Percentiles rank a stretch among this genome's conserved stretches.
phyloP scores from a whole-genome alignment of 2,113 vertebrate species.

The Sylvilagus bachmani region DNA sequence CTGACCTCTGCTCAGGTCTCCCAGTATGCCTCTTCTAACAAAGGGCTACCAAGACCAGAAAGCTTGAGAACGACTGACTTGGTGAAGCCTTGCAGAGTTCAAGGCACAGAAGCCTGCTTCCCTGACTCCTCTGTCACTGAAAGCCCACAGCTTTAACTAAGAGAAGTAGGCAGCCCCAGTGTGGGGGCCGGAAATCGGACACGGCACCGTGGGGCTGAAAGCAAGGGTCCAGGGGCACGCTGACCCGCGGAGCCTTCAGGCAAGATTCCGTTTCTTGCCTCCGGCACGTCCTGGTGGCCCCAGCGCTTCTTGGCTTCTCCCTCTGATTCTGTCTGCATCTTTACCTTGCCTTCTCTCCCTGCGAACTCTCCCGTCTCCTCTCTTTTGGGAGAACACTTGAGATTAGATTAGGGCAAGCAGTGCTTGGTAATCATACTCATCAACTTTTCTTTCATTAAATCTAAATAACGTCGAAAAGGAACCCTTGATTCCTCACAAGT shows the following conservation, averaged over 20 bases:
- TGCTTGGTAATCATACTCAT: background rate
- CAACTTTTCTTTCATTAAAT: background rate
- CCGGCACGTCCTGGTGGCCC: background rate
- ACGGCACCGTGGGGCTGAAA: background rate
- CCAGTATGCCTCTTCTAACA: too few relatives aligned
- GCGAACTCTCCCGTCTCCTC: background rate
- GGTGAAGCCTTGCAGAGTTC: background rate
- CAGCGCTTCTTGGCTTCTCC: too few relatives aligned
- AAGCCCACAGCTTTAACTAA: background rate
- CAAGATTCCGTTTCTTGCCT: background rate
- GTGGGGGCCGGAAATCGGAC: background rate
- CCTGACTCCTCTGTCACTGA: background rate
- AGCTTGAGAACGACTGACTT: background rate
- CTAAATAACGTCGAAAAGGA: background rate
- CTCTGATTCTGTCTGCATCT: background rate
- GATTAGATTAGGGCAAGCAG: background rate
- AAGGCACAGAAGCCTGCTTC: background rate
- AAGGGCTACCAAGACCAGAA: background rate
- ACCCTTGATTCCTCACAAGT: background rate
- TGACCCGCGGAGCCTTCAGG: too few relatives aligned
- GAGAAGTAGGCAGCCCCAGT: background rate
- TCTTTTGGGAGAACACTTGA: background rate
- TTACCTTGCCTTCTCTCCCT: background rate
- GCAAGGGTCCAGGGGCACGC: rapidly evolving
- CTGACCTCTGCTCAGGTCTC: too few relatives aligned